These are phyloP conservation scores for Mellivora capensis DNA, from an alignment of 2,113 vertebrate species.

Conservation along the genomic window DNA sequence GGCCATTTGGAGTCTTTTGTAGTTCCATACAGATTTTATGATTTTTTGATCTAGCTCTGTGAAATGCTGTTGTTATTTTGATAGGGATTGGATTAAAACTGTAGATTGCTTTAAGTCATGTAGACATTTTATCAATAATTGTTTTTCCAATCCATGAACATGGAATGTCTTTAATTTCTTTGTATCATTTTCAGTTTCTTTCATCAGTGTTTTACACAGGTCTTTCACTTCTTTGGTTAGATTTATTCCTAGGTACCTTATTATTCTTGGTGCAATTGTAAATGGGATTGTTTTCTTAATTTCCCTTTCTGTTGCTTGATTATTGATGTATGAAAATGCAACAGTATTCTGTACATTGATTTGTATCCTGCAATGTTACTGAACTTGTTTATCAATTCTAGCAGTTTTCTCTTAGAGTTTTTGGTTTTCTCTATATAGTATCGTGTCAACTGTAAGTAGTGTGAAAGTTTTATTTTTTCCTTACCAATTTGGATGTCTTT, in stretches of 20 bases:
- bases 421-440: not conserved
- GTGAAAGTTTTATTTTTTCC: not conserved
- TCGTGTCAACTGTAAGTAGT: not conserved
- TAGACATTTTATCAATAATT: too few relatives aligned
- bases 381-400: not conserved
- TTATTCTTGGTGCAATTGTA: not conserved
- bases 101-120: too few relatives aligned
- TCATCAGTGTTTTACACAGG: not conserved
- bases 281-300: not conserved
- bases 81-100: too few relatives aligned
- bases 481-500: not conserved
- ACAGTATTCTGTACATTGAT: not conserved
- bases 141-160: not conserved
- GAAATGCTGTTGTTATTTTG: too few relatives aligned
- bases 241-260: not conserved
- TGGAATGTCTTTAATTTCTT: not conserved
- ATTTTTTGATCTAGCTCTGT: too few relatives aligned
- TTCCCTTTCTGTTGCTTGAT: not conserved
- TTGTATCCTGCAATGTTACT: not conserved
- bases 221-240: not conserved
- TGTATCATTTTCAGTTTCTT: not conserved
- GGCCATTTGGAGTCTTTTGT: not conserved
- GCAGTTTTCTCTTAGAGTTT: not conserved
- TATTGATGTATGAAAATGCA: not conserved
- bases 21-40: too few relatives aligned